Evolutionary conservation across 2,888 invertebrate genomes (phyloP), one percentile per base, ranked within the genome.

Genomic region (Cyclophora albipunctata): DNA sequence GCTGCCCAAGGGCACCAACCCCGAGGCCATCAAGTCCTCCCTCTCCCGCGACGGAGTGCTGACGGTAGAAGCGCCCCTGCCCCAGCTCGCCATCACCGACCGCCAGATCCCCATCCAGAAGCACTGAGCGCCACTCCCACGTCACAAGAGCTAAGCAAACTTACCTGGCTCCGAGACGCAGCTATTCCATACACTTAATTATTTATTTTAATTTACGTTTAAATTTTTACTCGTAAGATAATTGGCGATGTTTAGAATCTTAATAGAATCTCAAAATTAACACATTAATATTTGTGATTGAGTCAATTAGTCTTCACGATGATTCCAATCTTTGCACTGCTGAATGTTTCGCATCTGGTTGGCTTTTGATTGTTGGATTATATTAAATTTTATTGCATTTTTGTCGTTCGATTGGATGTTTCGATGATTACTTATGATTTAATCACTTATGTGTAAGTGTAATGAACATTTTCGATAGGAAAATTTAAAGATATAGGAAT

Each of bases 21-120:
- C 98, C 0, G 98, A 98, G 89, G 93, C 93, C 61, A 98, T 99
- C 87, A 96, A 96, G 82, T 98, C 98, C 37, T 98, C 98, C 45
- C 90, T 99, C 75, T 97, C 97, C 77, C 96, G 97, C 81, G 98
- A 98, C 77, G 99, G 99, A 44, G 96, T 98, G 37, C 91, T 99
- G 56, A 98, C 98, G 40, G 98, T 99, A 46, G 98, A 98, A 79
- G 98, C 98, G 34, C 98, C 98, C 3, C 90, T 99, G 75, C 98
- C 98, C 37, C 95, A 96, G 53, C 91, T 95, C 60, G 93, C 93
- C 58, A 91, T 92, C 66, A 94, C 94, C 63, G 95, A 95, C 83
- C 93, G 93, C 76, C 90, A 93, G 83, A 95, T 96, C 90, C 95
- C 96, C 70, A 95, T 96, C 71, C 93, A 94, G 74, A 88, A 87